Evolutionary conservation across 1,140 invertebrate genomes (phyloP).

Genomic region (Zaprionus camerounensis): DNA sequence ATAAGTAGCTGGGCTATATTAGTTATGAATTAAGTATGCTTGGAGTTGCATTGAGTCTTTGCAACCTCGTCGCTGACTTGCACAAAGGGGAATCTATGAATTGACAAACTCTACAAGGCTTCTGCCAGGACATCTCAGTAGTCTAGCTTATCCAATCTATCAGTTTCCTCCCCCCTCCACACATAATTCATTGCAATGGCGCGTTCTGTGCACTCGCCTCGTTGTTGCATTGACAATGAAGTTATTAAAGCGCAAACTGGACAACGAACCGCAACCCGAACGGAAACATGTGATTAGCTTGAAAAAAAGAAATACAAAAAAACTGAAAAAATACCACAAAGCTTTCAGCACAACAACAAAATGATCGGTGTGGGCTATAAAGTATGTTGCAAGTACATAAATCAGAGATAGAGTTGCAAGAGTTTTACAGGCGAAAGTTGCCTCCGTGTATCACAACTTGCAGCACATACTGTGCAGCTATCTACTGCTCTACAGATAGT

Average conservation of each 20-base stretch:
- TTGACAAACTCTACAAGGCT: too few species aligned
- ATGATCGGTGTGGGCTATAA: conserved; percentile 29
- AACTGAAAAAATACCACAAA: conserved; percentile 9
- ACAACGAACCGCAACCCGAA: conserved; percentile 49
- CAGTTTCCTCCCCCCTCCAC: neutral
- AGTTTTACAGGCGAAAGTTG: conserved; percentile 38
- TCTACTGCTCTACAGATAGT: conserved; percentile 31
- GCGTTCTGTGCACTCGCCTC: conserved; percentile 34
- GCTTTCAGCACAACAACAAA: conserved; percentile 6
- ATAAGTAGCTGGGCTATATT: conserved; percentile 2
- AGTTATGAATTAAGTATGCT: neutral
- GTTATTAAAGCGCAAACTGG: conserved; percentile 78
- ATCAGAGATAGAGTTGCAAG: conserved; percentile 28
- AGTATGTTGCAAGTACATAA: conserved; percentile 34
- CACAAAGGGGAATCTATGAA: too few species aligned
- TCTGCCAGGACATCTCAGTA: neutral
- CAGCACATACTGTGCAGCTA: conserved; percentile 50
- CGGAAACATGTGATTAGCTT: conserved; percentile 68
- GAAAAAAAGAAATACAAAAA: conserved; percentile 29
- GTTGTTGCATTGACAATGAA: conserved; percentile 81
- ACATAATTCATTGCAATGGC: conserved; percentile 25
- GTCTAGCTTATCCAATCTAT: neutral
- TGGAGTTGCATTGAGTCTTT: neutral
- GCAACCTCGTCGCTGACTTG: too few species aligned
- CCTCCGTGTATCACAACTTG: conserved; percentile 56